Conservation (phyloP, 1,140 invertebrate genomes). For the Penaeus vannamei region DNA sequence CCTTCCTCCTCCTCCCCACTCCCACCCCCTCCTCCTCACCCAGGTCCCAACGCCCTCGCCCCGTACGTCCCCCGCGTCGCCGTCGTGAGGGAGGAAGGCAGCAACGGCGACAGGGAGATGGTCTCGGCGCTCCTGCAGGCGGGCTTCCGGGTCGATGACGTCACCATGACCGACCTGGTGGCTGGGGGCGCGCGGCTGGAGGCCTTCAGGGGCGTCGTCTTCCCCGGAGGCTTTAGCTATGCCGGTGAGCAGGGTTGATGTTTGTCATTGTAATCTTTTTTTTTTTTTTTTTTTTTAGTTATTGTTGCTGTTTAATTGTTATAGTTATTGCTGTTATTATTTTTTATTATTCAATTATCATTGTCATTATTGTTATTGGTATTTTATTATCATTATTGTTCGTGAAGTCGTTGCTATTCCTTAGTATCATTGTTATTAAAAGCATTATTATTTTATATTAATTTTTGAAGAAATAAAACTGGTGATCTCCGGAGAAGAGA, state of each 20-base stretch:
- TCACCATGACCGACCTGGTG: constrained; percentile 92
- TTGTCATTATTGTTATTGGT: too few species aligned
- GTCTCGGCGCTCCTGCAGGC: constrained; percentile 91
- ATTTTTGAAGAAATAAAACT: too few species aligned
- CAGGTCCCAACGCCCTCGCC: constrained; percentile 26
- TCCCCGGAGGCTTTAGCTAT: constrained; percentile 98
- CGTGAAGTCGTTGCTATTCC: too few species aligned
- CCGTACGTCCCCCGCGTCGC: constrained; percentile 80
- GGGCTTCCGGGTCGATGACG: constrained; percentile 90
- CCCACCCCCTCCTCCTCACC: background rate
- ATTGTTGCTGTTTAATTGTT: too few species aligned
- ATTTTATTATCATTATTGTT: too few species aligned
- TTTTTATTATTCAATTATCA: too few species aligned
- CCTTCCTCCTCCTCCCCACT: too few species aligned
- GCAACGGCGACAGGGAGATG: constrained; percentile 98
- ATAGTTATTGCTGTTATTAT: too few species aligned
- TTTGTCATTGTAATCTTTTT: background rate
- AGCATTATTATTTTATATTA: too few species aligned
- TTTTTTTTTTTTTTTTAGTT: too few species aligned
- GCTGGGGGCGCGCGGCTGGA: constrained; percentile 78
- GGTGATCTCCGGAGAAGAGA: too few species aligned
- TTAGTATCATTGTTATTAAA: too few species aligned
- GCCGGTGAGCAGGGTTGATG: constrained; percentile 77
- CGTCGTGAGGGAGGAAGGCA: constrained; percentile 96
- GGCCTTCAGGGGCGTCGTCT: constrained; percentile 89